Base-by-base conservation (phyloP, 2,888 invertebrate genomes). In the Xestobium rufovillosum region DNA sequence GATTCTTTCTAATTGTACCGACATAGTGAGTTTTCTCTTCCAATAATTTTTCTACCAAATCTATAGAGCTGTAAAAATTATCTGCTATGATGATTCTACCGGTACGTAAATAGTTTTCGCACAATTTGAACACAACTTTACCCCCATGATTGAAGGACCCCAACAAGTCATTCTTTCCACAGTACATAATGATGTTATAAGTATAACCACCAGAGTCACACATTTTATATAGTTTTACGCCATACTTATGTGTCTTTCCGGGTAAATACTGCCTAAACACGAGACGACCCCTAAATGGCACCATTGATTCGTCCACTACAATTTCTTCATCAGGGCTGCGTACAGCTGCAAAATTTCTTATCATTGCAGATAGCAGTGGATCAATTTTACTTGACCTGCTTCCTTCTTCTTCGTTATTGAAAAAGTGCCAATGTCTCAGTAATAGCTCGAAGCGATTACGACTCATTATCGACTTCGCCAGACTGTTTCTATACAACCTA, bases 251-350 rank as follows among this genome's bases (percentile, higher is more conserved):
- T 1, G 49, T 30, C 41, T 59, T 61, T n/a, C 50, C 47, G 38
- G 51, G 48, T 4, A 57, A 55, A 23, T 53, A 53, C 39, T 61
- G 57, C 3, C 56, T 31, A 36, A 56, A 54, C 14, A 27, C 38
- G 10, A 59, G 36, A 3, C 55, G 49, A 3, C 59, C 60, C 10
- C 56, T 49, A 53, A 56, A 61, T 25, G 59, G 39, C 0, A 60
- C 50, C 54, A 47, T 48, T 2, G 39, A 31, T 31, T 44, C 39
- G 19, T 42, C 43, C 10, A 48, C 29, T 12, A 40, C 36, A 1
- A 47, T 10, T 16, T 39, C 32, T 30, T 42, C 32, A 13, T 33
- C 14, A 3, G 44, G 41, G 12, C 34, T 14, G 13, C 34, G 26
- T 23, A 12, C 12, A n/a, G 27, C 10, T 13, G 27, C 14, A 31